These are phyloP conservation scores for Callorhinus ursinus DNA, from an alignment of 2,113 vertebrate species.

Conservation along the genomic window DNA sequence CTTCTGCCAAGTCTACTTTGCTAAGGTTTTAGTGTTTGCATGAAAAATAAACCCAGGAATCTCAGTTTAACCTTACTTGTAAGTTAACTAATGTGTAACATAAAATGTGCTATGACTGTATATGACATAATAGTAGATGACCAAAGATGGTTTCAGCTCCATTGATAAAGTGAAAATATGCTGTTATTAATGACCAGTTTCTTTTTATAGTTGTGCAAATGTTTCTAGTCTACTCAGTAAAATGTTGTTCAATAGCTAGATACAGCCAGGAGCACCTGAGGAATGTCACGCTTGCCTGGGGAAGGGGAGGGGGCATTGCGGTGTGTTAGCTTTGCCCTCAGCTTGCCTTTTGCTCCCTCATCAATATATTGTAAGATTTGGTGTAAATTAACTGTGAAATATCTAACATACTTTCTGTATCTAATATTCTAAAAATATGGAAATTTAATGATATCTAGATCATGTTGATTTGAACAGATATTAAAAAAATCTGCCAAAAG, in stretches of 20 bases:
- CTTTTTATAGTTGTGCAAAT: neutral
- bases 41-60: neutral
- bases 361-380: neutral
- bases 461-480: neutral
- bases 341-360: neutral
- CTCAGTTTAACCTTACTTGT: neutral
- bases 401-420: neutral
- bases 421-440: neutral
- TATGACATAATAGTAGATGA: too few species aligned
- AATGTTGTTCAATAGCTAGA: neutral
- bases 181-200: neutral
- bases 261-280: neutral
- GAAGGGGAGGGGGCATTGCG: neutral
- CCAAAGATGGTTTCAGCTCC: neutral
- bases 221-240: neutral
- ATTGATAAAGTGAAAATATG: neutral
- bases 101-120: neutral
- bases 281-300: neutral
- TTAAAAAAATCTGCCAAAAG: neutral
- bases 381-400: neutral
- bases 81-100: neutral
- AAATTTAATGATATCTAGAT: neutral
- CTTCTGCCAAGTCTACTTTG: neutral
- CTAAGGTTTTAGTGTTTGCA: neutral
- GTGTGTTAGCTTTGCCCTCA: neutral